These are phyloP conservation scores for Chromobotia macracanthus DNA, from an alignment of 2,797 vertebrate genomes.

Conservation along the genomic window DNA sequence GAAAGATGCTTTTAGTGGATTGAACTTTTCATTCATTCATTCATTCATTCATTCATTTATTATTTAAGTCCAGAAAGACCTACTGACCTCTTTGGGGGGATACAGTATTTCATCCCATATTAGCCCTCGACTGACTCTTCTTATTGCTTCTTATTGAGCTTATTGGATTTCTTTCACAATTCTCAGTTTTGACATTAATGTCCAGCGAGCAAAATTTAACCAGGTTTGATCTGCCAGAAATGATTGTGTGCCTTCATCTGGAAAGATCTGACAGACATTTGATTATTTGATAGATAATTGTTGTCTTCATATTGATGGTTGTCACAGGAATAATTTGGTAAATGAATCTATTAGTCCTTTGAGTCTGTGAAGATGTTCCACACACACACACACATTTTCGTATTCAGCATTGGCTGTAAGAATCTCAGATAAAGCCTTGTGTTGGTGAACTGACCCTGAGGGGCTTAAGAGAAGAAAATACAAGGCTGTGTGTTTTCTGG, in stretches of 20 bases:
- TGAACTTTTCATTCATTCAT: constrained; percentile 20
- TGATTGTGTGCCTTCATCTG: not conserved
- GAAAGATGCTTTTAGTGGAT: constrained; percentile 16
- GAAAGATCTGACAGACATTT: not conserved
- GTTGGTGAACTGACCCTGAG: not conserved
- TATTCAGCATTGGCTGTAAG: not conserved
- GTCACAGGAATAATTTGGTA: not conserved
- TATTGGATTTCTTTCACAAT: not conserved
- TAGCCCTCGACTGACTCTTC: not conserved
- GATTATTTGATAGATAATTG: not conserved
- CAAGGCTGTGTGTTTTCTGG: constrained; percentile 24
- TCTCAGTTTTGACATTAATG: not conserved
- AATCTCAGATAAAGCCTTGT: constrained; percentile 24
- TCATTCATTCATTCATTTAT: constrained; percentile 28
- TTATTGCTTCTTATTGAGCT: not conserved
- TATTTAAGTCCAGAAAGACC: constrained; percentile 39
- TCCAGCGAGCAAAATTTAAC: not conserved
- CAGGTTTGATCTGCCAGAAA: not conserved
- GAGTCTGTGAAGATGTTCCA: constrained; percentile 1
- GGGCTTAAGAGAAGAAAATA: constrained; percentile 35
- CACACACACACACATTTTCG: constrained; percentile 2
- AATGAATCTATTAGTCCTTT: constrained; percentile 27
- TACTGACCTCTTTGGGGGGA: constrained; percentile 32
- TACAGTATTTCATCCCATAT: constrained; percentile 19
- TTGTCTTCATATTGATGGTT: constrained; percentile 6